A percentile compares a stretch with the other conserved stretches of the same genome.
phyloP scores from a whole-genome alignment of 2,113 vertebrate genomes.

The Centropus unirufus region DNA sequence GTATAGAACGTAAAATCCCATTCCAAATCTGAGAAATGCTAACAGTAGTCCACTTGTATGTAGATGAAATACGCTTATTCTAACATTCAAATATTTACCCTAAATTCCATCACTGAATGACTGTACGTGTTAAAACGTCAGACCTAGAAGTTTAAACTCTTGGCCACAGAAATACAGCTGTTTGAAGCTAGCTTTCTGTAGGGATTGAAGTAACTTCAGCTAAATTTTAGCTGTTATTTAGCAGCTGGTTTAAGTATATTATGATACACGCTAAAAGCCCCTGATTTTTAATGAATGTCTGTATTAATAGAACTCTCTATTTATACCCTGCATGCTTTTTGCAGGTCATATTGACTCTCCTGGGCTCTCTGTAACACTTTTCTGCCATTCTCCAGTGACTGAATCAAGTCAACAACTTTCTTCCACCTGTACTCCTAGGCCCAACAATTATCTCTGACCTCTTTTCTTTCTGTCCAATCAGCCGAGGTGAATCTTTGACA shows the following conservation, averaged over 20 bases:
- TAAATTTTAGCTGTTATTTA: neutral
- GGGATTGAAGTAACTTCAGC: neutral
- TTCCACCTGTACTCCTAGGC: neutral
- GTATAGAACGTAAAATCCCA: slow-evolving; percentile 57
- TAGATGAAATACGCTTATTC: slow-evolving; percentile 62
- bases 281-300: neutral
- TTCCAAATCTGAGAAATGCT: slow-evolving; percentile 66
- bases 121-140: neutral
- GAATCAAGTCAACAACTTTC: neutral
- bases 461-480: neutral
- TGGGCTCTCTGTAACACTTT: neutral
- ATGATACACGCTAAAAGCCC: neutral
- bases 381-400: neutral
- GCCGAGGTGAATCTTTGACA: neutral
- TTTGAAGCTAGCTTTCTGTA: neutral
- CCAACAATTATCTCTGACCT: neutral
- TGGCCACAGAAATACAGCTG: neutral
- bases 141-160: neutral
- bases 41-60: slow-evolving; percentile 67
- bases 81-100: slow-evolving; percentile 74
- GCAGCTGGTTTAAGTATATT: neutral
- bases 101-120: slow-evolving; percentile 58
- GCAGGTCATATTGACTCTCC: neutral
- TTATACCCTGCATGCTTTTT: neutral
- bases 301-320: neutral